Conservation (phyloP, 2,797 vertebrate species). For the Lacerta agilis region DNA sequence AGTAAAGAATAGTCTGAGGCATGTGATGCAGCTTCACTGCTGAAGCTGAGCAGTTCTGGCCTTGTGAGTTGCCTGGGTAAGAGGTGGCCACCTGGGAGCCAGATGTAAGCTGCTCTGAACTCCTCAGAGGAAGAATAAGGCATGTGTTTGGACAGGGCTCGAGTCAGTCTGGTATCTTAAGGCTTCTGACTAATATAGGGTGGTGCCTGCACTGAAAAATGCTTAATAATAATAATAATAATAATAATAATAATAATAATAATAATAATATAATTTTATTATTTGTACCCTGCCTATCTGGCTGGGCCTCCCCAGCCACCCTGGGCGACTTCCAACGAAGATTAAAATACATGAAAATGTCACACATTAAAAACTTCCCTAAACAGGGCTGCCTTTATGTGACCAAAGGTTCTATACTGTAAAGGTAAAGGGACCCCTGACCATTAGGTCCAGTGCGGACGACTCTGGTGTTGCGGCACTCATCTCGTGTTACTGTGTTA, state of each 20-base stretch:
- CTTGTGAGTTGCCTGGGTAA: not conserved
- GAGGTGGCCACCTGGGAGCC: not conserved
- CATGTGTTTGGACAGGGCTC: not conserved
- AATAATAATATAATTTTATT: no score
- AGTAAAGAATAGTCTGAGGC: not conserved
- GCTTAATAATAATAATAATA: no score
- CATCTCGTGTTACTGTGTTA: no score
- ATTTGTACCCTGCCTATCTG: no score
- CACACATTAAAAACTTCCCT: no score
- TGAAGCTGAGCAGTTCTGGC: not conserved
- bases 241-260: no score
- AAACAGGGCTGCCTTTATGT: not conserved
- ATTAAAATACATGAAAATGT: no score
- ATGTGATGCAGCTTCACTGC: not conserved
- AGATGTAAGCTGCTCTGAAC: not conserved
- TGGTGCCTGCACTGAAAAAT: not conserved
- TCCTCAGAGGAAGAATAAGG: not conserved
- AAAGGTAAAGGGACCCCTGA: no score
- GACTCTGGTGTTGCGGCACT: no score
- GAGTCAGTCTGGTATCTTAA: not conserved
- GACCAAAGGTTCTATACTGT: not conserved
- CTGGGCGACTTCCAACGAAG: no score
- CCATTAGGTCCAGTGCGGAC: no score
- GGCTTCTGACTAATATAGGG: not conserved
- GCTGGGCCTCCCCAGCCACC: no score